Evolutionary conservation across 2,113 vertebrate genomes (phyloP), one percentile per base, ranked within the genome.

Genomic region (Chlorocebus sabaeus): DNA sequence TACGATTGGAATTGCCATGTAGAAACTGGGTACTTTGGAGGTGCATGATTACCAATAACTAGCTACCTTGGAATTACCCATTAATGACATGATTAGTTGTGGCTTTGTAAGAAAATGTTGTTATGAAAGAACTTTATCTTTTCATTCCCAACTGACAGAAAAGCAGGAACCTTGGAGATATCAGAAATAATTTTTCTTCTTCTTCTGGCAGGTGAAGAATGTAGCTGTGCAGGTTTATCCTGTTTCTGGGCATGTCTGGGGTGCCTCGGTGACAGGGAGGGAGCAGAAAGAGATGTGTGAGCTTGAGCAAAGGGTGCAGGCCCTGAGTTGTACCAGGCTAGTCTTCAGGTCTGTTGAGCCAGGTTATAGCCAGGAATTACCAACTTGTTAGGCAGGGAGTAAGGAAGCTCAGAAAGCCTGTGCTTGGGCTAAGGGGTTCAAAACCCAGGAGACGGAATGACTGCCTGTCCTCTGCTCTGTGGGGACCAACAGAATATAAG

Each of bases 1-100:
- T 98, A 98, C 13, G 76, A 92, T 13, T 75, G 17, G 97, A 98
- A 98, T 98, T 97, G 96, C 93, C 97, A 94, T 84, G 92, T 97
- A 97, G 97, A 98, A 98, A 98, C 94, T 43, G 95, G 96, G 96
- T 85, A 95, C 93, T 98, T 95, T 96, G 96, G 97, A 96, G 57
- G 72, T 89, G 32, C 5, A 2, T 97, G 98, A 98, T 98, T 97
- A 98, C 93, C 94, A 98, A 97, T 91, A 97, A 96, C 94, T 93
- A 67, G 48, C 88, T 83, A 88, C 90, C 75, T 97, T 81, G 96
- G 96, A 96, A 95, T 95, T n/a, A 70, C 17, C 40, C 68, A 20
- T 40, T 96, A 91, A 97, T 96, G 92, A 97, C 96, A 85, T 32
- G 82, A 98, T 96, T 83, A 94, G 70, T 40, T 86, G 88, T 85